Percentiles rank a stretch among this genome's conserved stretches.
Evolutionary conservation across 2,797 vertebrate species (phyloP).

Genomic region (Periophthalmus magnuspinnatus): DNA sequence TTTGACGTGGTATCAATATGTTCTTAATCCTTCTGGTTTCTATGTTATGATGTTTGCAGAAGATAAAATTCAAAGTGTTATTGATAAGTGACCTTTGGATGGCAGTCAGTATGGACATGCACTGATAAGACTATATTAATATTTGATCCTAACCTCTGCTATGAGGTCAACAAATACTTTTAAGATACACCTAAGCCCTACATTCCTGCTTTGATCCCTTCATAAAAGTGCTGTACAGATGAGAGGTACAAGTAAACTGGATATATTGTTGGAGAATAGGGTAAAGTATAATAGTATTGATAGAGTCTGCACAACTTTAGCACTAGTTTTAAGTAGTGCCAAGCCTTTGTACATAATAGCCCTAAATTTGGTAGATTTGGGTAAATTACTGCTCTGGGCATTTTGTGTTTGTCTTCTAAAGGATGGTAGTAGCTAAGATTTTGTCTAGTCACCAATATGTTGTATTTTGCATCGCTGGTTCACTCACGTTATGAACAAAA

Average conservation of each 20-base stretch:
- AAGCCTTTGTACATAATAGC: background rate
- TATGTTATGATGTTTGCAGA: background rate
- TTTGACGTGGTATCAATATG: background rate
- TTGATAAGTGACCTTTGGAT: slow-evolving; percentile 8
- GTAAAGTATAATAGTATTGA: background rate
- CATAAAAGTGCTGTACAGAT: slow-evolving; percentile 7
- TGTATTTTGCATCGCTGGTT: too few species aligned
- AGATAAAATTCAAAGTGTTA: background rate
- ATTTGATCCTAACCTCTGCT: slow-evolving; percentile 6
- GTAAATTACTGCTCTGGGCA: background rate
- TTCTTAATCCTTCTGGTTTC: background rate
- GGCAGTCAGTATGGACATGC: background rate
- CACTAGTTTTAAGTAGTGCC: background rate
- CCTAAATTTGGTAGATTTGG: background rate
- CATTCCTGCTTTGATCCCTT: slow-evolving; percentile 15
- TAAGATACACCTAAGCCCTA: background rate
- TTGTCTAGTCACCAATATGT: too few species aligned
- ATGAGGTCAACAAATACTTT: slow-evolving; percentile 3
- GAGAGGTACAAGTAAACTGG: background rate
- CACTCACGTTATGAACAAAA: too few species aligned
- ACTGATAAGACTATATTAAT: slow-evolving; percentile 5
- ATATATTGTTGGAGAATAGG: background rate
- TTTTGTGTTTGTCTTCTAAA: background rate
- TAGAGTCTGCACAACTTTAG: background rate
- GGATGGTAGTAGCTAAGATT: background rate